phyloP scores from a whole-genome alignment of 2,797 vertebrate species.

The Peromyscus melanophrys region DNA sequence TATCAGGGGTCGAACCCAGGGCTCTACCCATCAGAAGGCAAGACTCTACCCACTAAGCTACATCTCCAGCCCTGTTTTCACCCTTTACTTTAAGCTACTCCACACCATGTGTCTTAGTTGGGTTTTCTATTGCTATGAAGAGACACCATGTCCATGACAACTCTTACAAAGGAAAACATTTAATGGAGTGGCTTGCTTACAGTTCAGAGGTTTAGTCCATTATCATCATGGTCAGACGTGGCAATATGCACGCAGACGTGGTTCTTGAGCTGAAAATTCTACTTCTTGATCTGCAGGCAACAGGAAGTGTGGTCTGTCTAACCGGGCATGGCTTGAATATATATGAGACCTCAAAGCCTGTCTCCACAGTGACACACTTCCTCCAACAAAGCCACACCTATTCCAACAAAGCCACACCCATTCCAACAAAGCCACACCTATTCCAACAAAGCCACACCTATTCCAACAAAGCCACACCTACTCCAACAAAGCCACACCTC shows the following conservation, averaged over 20 bases:
- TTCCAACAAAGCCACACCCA: not conserved
- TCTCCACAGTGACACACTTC: not conserved
- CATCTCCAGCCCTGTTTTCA: not conserved
- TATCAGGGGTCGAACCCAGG: not conserved
- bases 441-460: too few species aligned
- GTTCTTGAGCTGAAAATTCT: not conserved
- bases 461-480: too few species aligned
- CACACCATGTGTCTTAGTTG: not conserved
- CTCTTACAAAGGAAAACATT: not conserved
- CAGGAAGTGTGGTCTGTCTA: not conserved
- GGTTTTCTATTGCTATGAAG: not conserved
- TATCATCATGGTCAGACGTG: not conserved
- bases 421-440: not conserved
- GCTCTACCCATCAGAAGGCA: not conserved
- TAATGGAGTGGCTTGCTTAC: not conserved
- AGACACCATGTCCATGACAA: not conserved
- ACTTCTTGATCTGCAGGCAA: not conserved
- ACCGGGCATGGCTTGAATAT: not conserved
- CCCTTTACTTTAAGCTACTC: not conserved
- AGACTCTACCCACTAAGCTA: not conserved
- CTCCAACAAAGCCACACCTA: too few species aligned
- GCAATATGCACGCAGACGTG: not conserved
- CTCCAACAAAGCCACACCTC: too few species aligned
- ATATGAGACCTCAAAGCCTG: not conserved
- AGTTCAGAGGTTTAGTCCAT: not conserved